phyloP scores from a whole-genome alignment of 2,797 vertebrate species.

The Dromococcyx pavoninus region DNA sequence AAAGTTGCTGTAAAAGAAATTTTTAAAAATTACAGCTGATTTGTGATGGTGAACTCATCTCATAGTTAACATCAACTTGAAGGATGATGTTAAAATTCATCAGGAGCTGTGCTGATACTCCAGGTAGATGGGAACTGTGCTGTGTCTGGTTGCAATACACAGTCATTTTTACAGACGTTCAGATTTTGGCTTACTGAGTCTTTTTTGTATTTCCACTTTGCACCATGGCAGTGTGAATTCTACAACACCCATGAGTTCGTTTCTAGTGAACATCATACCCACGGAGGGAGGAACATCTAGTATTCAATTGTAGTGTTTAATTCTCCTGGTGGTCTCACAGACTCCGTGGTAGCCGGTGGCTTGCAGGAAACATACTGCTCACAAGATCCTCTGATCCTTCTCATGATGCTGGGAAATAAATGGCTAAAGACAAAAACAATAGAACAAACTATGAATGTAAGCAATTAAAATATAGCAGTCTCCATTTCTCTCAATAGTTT shows the following conservation, averaged over 20 bases:
- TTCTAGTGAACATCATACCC: not conserved
- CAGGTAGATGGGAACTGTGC: too few relatives aligned
- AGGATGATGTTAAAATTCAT: not conserved
- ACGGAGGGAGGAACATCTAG: accelerated
- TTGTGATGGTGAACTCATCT: not conserved
- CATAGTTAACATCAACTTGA: not conserved
- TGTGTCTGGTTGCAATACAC: not conserved
- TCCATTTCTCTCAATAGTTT: not conserved
- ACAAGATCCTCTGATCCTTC: not conserved
- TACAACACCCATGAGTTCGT: not conserved
- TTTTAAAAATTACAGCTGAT: not conserved
- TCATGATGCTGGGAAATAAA: not conserved
- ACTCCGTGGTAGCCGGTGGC: not conserved
- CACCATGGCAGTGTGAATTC: not conserved
- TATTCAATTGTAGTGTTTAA: not conserved
- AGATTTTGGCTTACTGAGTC: not conserved
- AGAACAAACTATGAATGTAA: not conserved
- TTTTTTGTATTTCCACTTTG: not conserved
- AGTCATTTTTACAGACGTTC: not conserved
- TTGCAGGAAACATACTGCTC: not conserved
- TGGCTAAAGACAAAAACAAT: not conserved
- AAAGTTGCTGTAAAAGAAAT: not conserved
- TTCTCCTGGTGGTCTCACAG: not conserved
- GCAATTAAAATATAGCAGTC: not conserved
- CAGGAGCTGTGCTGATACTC: not conserved